These are phyloP conservation scores for Eumeta japonica DNA, from an alignment of 1,140 invertebrate genomes.

Conservation along the genomic window DNA sequence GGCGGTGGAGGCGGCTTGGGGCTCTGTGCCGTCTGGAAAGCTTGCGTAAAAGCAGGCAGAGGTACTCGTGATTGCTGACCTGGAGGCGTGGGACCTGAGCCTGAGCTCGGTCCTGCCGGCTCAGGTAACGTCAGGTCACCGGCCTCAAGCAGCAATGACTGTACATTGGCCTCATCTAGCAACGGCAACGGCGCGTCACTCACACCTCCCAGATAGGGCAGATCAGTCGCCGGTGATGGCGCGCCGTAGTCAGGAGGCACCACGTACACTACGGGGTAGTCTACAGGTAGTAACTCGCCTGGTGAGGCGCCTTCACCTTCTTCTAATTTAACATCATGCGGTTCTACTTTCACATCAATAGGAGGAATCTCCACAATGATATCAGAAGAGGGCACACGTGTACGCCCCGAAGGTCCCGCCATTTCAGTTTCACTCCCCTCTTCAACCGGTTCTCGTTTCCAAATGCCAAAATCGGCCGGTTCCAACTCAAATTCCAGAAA, in stretches of 20 bases:
- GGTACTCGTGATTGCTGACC: slow-evolving; percentile 12
- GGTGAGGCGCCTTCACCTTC: slow-evolving; percentile 31
- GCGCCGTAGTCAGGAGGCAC: slow-evolving; percentile 23
- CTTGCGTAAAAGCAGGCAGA: slow-evolving; percentile 50
- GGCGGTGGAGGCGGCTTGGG: slow-evolving; percentile 51
- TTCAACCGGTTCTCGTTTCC: slow-evolving; percentile 30
- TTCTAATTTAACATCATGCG: slow-evolving; percentile 24
- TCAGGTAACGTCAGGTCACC: too few relatives aligned
- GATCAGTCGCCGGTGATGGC: slow-evolving; percentile 25
- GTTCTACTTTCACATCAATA: slow-evolving; percentile 36
- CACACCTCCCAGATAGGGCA: slow-evolving; percentile 29
- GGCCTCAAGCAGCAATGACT: slow-evolving; percentile 35
- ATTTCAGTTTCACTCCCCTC: slow-evolving; percentile 19
- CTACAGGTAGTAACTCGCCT: slow-evolving; percentile 27
- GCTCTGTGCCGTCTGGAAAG: slow-evolving; percentile 51
- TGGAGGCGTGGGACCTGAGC: slow-evolving; percentile 32
- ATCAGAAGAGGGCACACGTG: slow-evolving; percentile 37
- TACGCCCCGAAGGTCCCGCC: slow-evolving; percentile 14
- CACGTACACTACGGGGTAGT: slow-evolving; percentile 40
- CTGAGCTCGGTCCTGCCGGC: slow-evolving; percentile 39
- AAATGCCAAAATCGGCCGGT: slow-evolving; percentile 27
- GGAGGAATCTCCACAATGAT: slow-evolving; percentile 43
- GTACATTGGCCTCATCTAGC: slow-evolving; percentile 30
- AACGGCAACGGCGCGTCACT: slow-evolving; percentile 28
- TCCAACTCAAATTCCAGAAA: slow-evolving; percentile 25